These are phyloP conservation scores for Calliphora vicina DNA, from an alignment of 1,140 invertebrate species.

Conservation along the genomic window DNA sequence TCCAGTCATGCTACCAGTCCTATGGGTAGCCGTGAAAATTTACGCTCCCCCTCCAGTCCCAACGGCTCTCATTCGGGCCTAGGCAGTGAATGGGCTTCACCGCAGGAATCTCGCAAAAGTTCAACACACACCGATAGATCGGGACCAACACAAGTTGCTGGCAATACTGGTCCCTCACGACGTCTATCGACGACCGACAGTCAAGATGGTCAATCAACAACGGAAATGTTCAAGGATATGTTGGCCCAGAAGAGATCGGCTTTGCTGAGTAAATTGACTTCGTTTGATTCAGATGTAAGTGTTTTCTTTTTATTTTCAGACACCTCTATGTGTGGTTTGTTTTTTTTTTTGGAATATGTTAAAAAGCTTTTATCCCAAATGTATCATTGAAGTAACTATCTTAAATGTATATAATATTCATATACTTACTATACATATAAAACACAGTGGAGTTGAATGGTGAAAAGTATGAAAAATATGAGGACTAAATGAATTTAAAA, in stretches of 20 bases:
- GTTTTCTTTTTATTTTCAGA: neutral
- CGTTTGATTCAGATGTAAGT: slow-evolving; percentile 88
- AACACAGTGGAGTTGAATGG: neutral
- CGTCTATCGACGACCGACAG: slow-evolving; percentile 61
- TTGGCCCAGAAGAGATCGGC: slow-evolving; percentile 87
- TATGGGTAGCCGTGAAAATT: slow-evolving; percentile 79
- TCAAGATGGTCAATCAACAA: slow-evolving; percentile 74
- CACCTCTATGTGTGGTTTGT: neutral
- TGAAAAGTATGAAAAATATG: neutral
- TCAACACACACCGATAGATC: slow-evolving; percentile 53
- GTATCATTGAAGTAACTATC: neutral
- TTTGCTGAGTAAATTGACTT: slow-evolving; percentile 85
- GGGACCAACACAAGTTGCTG: slow-evolving; percentile 27
- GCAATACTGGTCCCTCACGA: slow-evolving; percentile 41
- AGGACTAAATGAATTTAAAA: too few relatives aligned
- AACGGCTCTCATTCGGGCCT: slow-evolving; percentile 55
- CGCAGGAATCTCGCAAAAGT: slow-evolving; percentile 61
- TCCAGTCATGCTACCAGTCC: slow-evolving; percentile 71
- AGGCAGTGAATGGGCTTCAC: slow-evolving; percentile 60
- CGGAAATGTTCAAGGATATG: slow-evolving; percentile 88
- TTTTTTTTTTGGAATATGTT: neutral
- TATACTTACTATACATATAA: neutral
- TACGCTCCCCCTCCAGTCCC: slow-evolving; percentile 68
- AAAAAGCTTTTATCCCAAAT: neutral
- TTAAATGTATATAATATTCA: neutral